Conservation (phyloP, 2,888 invertebrate genomes). For the Hyles lineata region DNA sequence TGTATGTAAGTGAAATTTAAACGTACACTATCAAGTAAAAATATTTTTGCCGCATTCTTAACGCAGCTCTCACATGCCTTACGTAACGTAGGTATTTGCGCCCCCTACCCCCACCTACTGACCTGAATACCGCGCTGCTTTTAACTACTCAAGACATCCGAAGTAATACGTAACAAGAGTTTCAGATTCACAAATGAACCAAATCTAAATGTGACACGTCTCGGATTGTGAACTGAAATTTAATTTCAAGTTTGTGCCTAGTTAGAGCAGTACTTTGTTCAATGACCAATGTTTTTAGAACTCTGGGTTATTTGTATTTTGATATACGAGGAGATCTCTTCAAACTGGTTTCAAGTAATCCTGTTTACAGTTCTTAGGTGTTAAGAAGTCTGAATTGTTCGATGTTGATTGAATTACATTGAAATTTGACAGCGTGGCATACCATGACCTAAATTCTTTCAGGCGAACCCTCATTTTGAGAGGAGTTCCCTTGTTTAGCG, state of each 20-base stretch:
- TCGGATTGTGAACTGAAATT: slow-evolving; percentile 18
- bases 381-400: background rate
- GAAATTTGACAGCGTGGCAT: too few species aligned
- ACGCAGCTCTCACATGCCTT: background rate
- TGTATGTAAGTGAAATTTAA: background rate
- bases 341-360: background rate
- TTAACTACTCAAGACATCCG: slow-evolving; percentile 20
- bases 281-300: background rate
- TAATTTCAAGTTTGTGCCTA: slow-evolving; percentile 14
- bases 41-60: background rate
- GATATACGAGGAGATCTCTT: background rate
- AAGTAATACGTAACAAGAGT: slow-evolving; percentile 27
- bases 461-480: too few species aligned
- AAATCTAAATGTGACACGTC: slow-evolving; percentile 27
- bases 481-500: too few species aligned
- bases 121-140: slow-evolving; percentile 2
- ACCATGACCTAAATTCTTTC: too few species aligned
- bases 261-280: background rate
- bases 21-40: background rate
- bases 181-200: slow-evolving; percentile 28
- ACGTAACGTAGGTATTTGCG: background rate
- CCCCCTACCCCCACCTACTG: slow-evolving; percentile 5
- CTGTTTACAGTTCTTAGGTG: background rate
- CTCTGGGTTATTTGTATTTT: background rate
- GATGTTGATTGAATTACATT: background rate